Evolutionary conservation across 1,140 invertebrate species (phyloP), one percentile per base, ranked within the genome.

Genomic region (Aphaenogaster floridana): DNA sequence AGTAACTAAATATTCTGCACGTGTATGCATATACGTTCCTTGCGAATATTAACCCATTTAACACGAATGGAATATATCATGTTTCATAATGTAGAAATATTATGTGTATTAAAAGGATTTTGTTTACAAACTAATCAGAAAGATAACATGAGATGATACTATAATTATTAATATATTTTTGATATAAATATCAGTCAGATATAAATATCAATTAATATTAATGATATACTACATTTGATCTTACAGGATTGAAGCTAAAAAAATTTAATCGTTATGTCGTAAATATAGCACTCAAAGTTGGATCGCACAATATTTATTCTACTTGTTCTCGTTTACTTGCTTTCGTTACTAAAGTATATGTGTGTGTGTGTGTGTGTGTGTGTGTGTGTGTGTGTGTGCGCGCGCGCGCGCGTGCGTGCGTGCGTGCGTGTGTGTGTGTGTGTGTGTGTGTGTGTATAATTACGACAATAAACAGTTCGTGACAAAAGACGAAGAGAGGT

Each of bases 1-100:
- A 64, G 72, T 88, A 86, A 86, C 83, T 69, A 79, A 50, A 86
- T 76, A 66, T 86, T 63, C 28, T 17, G 71, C 52, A 42, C 36
- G 13, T 71, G 17, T 45, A 42, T 48, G 3, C 45, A 39, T n/a
- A 21, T 54, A 39, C 15, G 17, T 54, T 13, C 34, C 1, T 21
- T 21, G 17, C 13, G 11, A 45, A 34, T 81, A 59, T 72, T 13
- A 71, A 36, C 4, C 8, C 21, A 48, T 59, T 45, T 48, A 66
- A 21, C 52, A n/a, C n/a, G 7, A 8, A n/a, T n/a, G 7, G 5
- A 15, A 21, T 9, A 13, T 39, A n/a, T 28, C 28, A 11, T 66
- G 4, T 80, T 39, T 54, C 21, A 34, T 48, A 42, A 17, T 17
- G 3, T 42, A 5, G 17, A 36, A 79, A 48, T 48, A n/a, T 48